Evolutionary conservation across 2,113 vertebrate genomes (phyloP).

Genomic region (Speoplatyrhinus poulsoni): DNA sequence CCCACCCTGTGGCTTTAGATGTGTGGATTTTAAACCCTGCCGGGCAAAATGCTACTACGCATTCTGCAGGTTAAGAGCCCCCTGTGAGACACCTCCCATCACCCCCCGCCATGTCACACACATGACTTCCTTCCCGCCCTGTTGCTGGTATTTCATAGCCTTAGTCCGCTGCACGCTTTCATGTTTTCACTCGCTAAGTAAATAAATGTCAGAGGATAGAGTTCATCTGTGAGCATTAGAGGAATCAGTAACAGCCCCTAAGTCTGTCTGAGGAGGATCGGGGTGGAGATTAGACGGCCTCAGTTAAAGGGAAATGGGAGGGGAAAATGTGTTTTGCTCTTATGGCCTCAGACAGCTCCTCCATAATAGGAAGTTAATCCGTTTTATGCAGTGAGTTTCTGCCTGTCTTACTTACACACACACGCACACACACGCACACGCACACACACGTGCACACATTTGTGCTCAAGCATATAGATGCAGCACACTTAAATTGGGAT

Average conservation of each 20-base stretch:
- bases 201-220: slow-evolving; percentile 49
- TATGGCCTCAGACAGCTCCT: slow-evolving; percentile 64
- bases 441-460: no score
- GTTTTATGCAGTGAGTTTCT: slow-evolving; percentile 54
- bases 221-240: slow-evolving; percentile 63
- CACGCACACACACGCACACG: slow-evolving; percentile 7
- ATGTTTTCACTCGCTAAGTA: slow-evolving; percentile 36
- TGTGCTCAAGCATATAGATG: neutral
- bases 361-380: slow-evolving; percentile 67
- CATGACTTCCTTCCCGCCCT: slow-evolving; percentile 29
- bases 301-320: slow-evolving; percentile 56
- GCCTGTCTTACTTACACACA: slow-evolving; percentile 34
- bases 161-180: slow-evolving; percentile 19
- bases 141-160: slow-evolving; percentile 26
- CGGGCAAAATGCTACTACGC: slow-evolving; percentile 48
- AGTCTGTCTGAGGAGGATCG: slow-evolving; percentile 62
- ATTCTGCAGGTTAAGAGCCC: slow-evolving; percentile 52
- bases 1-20: slow-evolving; percentile 16
- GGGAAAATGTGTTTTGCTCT: slow-evolving; percentile 62
- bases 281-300: slow-evolving; percentile 63
- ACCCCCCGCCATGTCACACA: slow-evolving; percentile 31
- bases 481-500: neutral
- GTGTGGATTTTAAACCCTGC: slow-evolving; percentile 56
- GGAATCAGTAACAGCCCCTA: slow-evolving; percentile 63
- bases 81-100: slow-evolving; percentile 36